These are phyloP conservation scores for Cavia porcellus DNA, from an alignment of 2,113 vertebrate species.

Conservation along the genomic window DNA sequence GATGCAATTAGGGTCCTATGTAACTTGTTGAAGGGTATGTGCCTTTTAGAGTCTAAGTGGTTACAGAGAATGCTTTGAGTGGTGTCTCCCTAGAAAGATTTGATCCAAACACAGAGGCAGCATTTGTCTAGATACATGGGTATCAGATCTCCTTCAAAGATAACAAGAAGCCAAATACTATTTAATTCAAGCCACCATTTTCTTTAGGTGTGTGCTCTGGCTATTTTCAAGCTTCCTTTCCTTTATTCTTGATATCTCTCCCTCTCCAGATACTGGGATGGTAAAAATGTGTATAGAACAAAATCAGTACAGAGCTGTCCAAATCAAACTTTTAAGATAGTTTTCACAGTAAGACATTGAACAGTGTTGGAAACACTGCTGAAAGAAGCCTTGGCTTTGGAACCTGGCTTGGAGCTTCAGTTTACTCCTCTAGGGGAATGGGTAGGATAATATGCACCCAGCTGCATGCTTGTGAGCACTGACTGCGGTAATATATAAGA, in stretches of 20 bases:
- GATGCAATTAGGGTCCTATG: not conserved
- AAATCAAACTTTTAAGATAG: not conserved
- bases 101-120: constrained; percentile 47
- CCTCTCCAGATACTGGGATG: not conserved
- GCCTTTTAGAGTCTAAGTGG: not conserved
- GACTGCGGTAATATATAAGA: not conserved
- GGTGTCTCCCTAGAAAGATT: constrained; percentile 49
- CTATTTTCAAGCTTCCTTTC: not conserved
- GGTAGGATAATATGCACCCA: not conserved
- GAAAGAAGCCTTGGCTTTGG: not conserved
- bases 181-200: constrained; percentile 33
- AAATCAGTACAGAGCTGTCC: not conserved
- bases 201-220: not conserved
- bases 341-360: constrained; percentile 28
- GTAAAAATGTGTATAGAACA: not conserved
- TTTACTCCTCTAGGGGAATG: not conserved
- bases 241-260: not conserved
- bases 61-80: constrained; percentile 38
- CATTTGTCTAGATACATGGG: not conserved
- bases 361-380: not conserved
- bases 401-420: not conserved
- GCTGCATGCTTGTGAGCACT: not conserved
- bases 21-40: not conserved
- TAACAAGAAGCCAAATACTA: constrained; percentile 56
- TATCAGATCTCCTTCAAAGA: constrained; percentile 15